A percentile compares a stretch with the other conserved stretches of the same genome.
phyloP scores from a whole-genome alignment of 2,113 vertebrate species.

The Rhegmatorhina hoffmannsi region DNA sequence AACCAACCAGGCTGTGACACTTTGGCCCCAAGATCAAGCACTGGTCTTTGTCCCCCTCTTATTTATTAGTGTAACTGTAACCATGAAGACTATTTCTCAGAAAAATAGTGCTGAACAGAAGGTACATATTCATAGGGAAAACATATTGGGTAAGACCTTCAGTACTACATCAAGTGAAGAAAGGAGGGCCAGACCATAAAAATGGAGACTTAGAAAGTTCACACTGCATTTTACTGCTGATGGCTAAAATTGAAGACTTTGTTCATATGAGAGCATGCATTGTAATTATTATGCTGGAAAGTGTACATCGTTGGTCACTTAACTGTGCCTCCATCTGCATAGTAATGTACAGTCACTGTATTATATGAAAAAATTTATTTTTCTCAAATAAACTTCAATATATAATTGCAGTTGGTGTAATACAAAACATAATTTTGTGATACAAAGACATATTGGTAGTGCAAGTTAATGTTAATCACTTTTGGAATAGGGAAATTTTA shows the following conservation, averaged over 20 bases:
- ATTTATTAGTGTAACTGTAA: constrained; percentile 3
- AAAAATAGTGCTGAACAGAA: background rate
- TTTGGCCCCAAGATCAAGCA: background rate
- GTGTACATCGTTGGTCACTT: background rate
- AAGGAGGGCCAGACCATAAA: background rate
- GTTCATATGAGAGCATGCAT: background rate
- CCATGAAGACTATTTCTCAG: background rate
- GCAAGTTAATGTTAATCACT: background rate
- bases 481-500: background rate
- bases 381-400: background rate
- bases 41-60: background rate
- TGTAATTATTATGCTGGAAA: background rate
- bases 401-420: background rate
- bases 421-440: background rate
- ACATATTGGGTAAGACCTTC: background rate
- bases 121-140: background rate
- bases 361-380: background rate
- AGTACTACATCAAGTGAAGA: background rate
- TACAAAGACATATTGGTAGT: background rate
- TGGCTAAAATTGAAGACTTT: background rate
- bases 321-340: background rate
- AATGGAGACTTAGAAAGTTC: background rate
- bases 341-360: background rate
- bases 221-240: background rate
- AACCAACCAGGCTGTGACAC: background rate